phyloP scores from a whole-genome alignment of 2,797 vertebrate genomes.

The Lacerta viridis region DNA sequence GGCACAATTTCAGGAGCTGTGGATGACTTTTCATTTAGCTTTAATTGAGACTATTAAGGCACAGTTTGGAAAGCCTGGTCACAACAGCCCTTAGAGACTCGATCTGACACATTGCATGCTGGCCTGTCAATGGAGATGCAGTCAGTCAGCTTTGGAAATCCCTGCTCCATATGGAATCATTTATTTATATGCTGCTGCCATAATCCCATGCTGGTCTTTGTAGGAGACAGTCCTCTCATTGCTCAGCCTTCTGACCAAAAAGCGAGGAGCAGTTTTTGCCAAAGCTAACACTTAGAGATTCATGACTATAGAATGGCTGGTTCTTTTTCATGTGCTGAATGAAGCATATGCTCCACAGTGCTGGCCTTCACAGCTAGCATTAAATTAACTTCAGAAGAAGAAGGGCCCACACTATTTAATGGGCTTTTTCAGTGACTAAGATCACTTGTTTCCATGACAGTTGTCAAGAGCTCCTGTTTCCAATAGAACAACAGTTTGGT shows the following conservation, averaged over 20 bases:
- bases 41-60: neutral
- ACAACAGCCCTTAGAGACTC: neutral
- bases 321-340: neutral
- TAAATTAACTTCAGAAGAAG: neutral
- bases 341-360: neutral
- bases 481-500: neutral
- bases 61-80: neutral
- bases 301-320: neutral
- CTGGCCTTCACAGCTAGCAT: neutral
- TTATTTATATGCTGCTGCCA: constrained; percentile 39
- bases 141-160: neutral
- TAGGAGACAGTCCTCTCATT: neutral
- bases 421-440: neutral
- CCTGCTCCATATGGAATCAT: constrained; percentile 33
- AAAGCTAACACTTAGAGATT: constrained; percentile 1
- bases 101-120: constrained; percentile 20
- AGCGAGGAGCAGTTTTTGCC: neutral
- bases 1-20: neutral
- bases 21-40: neutral
- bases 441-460: neutral
- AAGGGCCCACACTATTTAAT: neutral
- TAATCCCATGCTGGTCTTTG: constrained; percentile 8
- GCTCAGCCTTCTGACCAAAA: neutral
- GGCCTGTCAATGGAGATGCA: constrained; percentile 14
- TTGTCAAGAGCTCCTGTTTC: neutral